Conservation (phyloP, 2,888 invertebrate species). For the Ennomos fuscantarius region DNA sequence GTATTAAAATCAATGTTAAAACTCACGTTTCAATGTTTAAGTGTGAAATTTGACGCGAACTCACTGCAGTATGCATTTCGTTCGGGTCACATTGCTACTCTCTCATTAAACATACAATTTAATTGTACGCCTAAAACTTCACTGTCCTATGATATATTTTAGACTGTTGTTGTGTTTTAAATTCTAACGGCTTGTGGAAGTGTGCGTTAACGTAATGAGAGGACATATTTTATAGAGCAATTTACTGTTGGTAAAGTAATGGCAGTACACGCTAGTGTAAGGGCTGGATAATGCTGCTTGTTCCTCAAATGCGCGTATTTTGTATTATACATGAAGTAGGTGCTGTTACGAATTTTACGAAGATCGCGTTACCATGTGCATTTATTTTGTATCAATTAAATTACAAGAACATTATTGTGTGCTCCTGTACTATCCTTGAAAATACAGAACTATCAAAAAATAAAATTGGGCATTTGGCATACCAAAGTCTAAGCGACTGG, state of each 20-base stretch:
- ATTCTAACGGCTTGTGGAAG: constrained; percentile 55
- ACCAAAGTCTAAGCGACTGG: neutral
- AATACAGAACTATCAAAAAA: too few species aligned
- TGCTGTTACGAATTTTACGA: constrained; percentile 2
- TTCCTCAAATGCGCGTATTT: constrained; percentile 32
- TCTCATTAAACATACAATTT: constrained; percentile 48
- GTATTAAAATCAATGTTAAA: constrained; percentile 74
- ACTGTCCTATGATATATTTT: constrained; percentile 56
- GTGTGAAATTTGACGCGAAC: constrained; percentile 45
- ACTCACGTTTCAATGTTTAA: constrained; percentile 65
- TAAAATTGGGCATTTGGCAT: too few species aligned
- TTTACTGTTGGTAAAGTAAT: constrained; percentile 58
- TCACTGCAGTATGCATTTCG: constrained; percentile 25
- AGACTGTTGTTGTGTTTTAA: constrained; percentile 67
- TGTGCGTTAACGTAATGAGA: constrained; percentile 49
- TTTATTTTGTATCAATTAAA: too few species aligned
- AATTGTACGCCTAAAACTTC: constrained; percentile 51
- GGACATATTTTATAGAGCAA: constrained; percentile 47
- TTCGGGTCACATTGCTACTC: constrained; percentile 37
- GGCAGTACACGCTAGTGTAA: constrained; percentile 53
- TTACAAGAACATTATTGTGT: too few species aligned
- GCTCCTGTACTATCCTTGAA: too few species aligned
- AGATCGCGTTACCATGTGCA: too few species aligned
- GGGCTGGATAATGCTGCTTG: constrained; percentile 52
- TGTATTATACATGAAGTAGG: constrained; percentile 2